phyloP scores from a whole-genome alignment of 2,888 invertebrate genomes.

The Melinaea marsaeus region DNA sequence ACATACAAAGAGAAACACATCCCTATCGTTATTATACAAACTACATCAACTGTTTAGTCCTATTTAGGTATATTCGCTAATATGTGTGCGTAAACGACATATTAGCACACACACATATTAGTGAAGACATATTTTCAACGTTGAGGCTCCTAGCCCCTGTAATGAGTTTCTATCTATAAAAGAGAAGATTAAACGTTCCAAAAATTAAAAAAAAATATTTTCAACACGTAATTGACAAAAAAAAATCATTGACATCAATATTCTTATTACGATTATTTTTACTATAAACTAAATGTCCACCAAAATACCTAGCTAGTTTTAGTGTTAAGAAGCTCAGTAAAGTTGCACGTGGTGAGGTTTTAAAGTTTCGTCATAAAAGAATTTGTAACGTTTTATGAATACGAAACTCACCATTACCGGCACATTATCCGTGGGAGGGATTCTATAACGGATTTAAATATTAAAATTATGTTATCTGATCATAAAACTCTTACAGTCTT shows the following conservation, averaged over 20 bases:
- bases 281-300: background rate
- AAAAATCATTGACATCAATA: background rate
- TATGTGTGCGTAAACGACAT: no score
- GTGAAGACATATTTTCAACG: no score
- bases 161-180: slow-evolving; percentile 11
- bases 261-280: background rate
- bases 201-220: no score
- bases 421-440: slow-evolving; percentile 23
- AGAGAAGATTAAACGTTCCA: no score
- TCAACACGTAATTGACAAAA: no score
- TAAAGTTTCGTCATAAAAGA: slow-evolving; percentile 69
- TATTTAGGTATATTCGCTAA: no score
- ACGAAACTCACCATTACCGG: slow-evolving; percentile 26
- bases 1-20: no score
- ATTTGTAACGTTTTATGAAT: slow-evolving; percentile 64
- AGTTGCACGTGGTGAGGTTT: slow-evolving; percentile 47
- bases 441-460: slow-evolving; percentile 19
- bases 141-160: no score
- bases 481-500: slow-evolving; percentile 10
- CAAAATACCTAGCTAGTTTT: no score
- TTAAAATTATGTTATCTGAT: slow-evolving; percentile 25
- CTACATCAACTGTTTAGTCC: no score
- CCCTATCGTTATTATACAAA: no score
- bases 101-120: no score
- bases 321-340: background rate